Evolutionary conservation across 1,140 invertebrate species (phyloP).

Genomic region (Lepidostoma basale): DNA sequence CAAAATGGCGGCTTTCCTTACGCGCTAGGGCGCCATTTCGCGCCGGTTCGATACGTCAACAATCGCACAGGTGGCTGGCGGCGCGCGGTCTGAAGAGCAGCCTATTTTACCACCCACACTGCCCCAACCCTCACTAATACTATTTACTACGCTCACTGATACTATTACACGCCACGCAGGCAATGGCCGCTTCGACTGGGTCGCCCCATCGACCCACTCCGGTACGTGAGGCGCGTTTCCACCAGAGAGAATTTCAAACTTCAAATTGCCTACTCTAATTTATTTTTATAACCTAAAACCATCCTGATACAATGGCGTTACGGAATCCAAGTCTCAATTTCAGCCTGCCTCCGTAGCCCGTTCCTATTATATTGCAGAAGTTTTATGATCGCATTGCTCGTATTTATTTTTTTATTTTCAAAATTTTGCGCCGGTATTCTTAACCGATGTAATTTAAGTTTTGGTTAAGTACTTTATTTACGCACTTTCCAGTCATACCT

Average conservation of each 20-base stretch:
- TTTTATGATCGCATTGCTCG: too few species aligned
- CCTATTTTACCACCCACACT: not conserved
- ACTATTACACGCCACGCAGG: not conserved
- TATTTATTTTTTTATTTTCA: too few species aligned
- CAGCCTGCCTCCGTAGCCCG: too few species aligned
- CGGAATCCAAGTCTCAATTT: too few species aligned
- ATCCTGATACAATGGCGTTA: too few species aligned
- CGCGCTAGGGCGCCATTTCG: not conserved
- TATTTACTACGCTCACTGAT: not conserved
- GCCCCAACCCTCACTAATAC: slow-evolving; percentile 3
- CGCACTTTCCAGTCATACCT: too few species aligned
- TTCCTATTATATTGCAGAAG: too few species aligned
- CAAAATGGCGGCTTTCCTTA: not conserved
- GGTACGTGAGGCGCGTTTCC: slow-evolving; percentile 5
- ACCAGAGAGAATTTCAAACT: not conserved
- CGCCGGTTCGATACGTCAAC: slow-evolving; percentile 29
- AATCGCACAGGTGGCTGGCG: slow-evolving; percentile 42
- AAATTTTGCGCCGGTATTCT: too few species aligned
- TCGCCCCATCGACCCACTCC: slow-evolving; percentile 28
- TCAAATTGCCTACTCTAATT: too few species aligned
- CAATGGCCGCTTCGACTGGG: not conserved
- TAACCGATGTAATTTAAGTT: too few species aligned
- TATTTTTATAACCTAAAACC: too few species aligned
- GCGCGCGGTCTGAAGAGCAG: slow-evolving; percentile 37
- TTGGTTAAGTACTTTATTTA: too few species aligned